These are phyloP conservation scores for Pinctada fucata DNA, from an alignment of 2,888 invertebrate species.

Conservation along the genomic window DNA sequence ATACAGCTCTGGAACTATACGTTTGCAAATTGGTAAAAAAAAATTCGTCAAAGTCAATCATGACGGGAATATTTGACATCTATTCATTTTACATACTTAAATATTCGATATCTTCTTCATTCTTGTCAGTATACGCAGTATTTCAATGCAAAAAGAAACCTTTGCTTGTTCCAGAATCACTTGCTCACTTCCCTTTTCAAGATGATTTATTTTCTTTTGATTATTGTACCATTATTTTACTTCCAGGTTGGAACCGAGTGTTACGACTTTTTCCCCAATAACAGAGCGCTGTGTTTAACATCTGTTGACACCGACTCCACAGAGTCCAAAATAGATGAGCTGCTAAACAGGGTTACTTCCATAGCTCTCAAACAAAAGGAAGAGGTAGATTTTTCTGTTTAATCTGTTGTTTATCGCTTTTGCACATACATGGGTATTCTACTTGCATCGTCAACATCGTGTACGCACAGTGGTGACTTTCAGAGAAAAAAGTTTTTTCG, in stretches of 20 bases:
- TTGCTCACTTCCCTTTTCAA: too few species aligned
- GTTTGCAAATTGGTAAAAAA: constrained; percentile 69
- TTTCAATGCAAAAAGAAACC: too few species aligned
- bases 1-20: constrained; percentile 75
- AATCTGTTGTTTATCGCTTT: background rate
- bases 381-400: constrained; percentile 63
- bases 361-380: constrained; percentile 75
- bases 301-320: constrained; percentile 75
- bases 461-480: too few species aligned
- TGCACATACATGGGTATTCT: too few species aligned
- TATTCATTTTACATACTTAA: too few species aligned
- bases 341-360: constrained; percentile 72
- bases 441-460: too few species aligned
- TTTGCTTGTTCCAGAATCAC: too few species aligned
- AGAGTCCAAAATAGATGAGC: constrained; percentile 75
- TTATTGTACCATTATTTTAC: background rate
- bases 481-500: too few species aligned
- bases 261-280: constrained; percentile 76
- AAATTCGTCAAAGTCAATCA: constrained; percentile 25
- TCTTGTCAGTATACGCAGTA: too few species aligned
- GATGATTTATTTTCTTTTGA: too few species aligned
- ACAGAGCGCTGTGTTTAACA: constrained; percentile 74
- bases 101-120: too few species aligned
- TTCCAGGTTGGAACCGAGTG: constrained; percentile 67
- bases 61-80: too few species aligned